Conservation (phyloP, 2,797 vertebrate genomes). For the Pristis pectinata region DNA sequence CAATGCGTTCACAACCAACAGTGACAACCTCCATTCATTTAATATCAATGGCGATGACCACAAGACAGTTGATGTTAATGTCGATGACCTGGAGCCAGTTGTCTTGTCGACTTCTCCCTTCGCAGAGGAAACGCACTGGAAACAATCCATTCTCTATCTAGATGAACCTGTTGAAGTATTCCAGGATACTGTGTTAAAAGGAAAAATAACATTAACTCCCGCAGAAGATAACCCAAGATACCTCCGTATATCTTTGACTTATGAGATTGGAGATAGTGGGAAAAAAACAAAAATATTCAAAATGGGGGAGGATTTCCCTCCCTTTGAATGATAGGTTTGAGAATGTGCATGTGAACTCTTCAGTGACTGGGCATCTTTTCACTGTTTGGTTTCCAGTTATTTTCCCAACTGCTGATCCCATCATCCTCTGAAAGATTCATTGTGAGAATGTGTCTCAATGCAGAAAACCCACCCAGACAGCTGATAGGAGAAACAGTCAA, state of each 20-base stretch:
- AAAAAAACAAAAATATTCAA: conserved; percentile 70
- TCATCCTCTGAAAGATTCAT: not conserved
- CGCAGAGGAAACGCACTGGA: conserved; percentile 79
- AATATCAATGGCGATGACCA: not conserved
- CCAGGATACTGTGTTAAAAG: conserved; percentile 69
- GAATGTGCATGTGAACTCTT: not conserved
- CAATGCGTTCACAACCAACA: not conserved
- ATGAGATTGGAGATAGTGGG: conserved; percentile 64
- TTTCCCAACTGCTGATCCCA: not conserved
- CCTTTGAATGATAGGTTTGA: not conserved
- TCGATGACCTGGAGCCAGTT: conserved; percentile 57
- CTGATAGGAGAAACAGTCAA: not conserved
- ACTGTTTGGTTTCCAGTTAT: not conserved
- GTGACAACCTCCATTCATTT: not conserved
- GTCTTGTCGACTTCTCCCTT: conserved; percentile 80
- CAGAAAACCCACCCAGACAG: not conserved
- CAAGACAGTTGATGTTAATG: not conserved
- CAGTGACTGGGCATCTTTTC: not conserved
- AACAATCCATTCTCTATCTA: conserved; percentile 75
- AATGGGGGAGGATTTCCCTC: conserved; percentile 59
- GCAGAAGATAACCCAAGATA: conserved; percentile 69
- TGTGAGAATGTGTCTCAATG: not conserved
- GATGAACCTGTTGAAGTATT: conserved; percentile 67
- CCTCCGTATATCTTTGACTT: conserved; percentile 69
- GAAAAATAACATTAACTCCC: conserved; percentile 69